Conservation (phyloP, 2,113 vertebrate species). For the Dasyprocta punctata region DNA sequence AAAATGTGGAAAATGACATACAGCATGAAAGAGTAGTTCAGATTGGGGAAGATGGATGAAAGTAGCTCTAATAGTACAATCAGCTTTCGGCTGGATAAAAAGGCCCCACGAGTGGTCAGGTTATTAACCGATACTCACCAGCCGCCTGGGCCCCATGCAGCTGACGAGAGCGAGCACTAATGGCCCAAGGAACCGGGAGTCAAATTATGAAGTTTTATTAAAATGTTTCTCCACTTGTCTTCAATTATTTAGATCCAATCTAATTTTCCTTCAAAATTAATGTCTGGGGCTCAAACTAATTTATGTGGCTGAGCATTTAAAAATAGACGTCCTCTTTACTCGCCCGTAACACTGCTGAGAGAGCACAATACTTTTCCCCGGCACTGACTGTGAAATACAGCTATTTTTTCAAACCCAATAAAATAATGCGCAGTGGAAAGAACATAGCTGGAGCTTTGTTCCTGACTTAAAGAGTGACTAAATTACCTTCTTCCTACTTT, state of each 20-base stretch:
- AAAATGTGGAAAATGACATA: slow-evolving; percentile 8
- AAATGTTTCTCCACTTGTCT: slow-evolving; percentile 64
- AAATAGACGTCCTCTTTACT: slow-evolving; percentile 58
- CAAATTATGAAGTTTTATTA: slow-evolving; percentile 62
- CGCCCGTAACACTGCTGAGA: not conserved
- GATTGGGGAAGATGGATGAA: not conserved
- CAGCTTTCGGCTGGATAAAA: slow-evolving; percentile 24
- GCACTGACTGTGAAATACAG: not conserved
- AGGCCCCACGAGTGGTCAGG: not conserved
- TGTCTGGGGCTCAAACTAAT: slow-evolving; percentile 53
- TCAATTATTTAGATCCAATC: slow-evolving; percentile 69
- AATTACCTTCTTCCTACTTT: not conserved
- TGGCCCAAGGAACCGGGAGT: slow-evolving; percentile 49
- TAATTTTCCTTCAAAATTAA: slow-evolving; percentile 71
- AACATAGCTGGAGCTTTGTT: not conserved
- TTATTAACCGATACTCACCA: slow-evolving; percentile 31
- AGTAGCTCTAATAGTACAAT: slow-evolving; percentile 14
- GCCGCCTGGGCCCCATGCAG: not conserved
- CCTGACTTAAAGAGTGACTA: not conserved
- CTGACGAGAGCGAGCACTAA: slow-evolving; percentile 16
- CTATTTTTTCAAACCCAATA: slow-evolving; percentile 3
- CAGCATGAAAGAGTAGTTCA: not conserved
- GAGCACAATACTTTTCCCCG: not conserved
- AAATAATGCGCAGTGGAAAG: not conserved
- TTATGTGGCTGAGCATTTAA: slow-evolving; percentile 51